Base-by-base conservation (phyloP, 2,113 vertebrate genomes). In the Stegastes partitus region DNA sequence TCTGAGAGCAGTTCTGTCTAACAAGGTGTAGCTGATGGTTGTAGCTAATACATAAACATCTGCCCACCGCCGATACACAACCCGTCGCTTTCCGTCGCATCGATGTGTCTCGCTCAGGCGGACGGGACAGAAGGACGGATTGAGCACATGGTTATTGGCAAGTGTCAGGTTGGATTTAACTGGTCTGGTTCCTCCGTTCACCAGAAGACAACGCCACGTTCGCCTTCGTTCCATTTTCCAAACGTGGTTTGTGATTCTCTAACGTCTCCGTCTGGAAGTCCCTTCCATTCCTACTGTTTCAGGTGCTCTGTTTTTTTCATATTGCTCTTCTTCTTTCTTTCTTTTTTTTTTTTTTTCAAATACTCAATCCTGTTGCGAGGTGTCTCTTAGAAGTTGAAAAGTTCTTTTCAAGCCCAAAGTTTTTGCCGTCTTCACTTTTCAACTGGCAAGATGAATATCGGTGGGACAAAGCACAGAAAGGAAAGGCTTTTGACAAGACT, bases 361-460 rank as follows among this genome's bases (percentile, higher is more conserved):
- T 66, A 70, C 81, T 90, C 90, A 75, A 84, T 90, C 89, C 88
- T 92, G 90, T 92, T 92, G 90, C 65, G 80, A 90, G 89, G 87
- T 90, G 80, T 85, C 79, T 90, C 87, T 93, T 21, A 87, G 90
- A 91, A 89, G 90, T 93, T 92, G 90, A 91, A 93, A 92, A 92
- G 89, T 92, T 86, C 82, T 85, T 92, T 93, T 93, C 86, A 94
- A 89, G 89, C 84, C 68, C 68, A 39, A 93, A 93, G 89, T 93
- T 94, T 91, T 91, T 86, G 89, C 88, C 85, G 55, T 92, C 89
- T 92, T 85, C 89, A 85, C 89, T 92, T 93, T 93, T 92, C 87
- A 92, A 87, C 90, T 86, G 84, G 87, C 89, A 84, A 92, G 92
- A 92, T 93, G 92, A 92, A 92, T 92, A 91, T 94, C 83, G 73